These are phyloP conservation scores for Cynopterus sphinx DNA, from an alignment of 2,797 vertebrate species.

Conservation along the genomic window DNA sequence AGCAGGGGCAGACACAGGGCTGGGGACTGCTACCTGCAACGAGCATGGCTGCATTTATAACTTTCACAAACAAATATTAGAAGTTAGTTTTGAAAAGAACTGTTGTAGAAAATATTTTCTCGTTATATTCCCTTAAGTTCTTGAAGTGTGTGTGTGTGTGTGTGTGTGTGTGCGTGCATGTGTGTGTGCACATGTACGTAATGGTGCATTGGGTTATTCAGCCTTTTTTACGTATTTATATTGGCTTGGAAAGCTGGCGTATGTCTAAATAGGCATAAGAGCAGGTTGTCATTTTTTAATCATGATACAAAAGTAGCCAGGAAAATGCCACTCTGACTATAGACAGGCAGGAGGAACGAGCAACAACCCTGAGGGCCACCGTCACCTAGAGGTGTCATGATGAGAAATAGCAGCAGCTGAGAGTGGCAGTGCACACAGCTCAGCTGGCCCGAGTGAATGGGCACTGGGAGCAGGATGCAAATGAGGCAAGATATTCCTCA, in stretches of 20 bases:
- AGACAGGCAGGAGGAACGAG: neutral
- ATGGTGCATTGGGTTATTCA: neutral
- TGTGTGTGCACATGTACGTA: neutral
- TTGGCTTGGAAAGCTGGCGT: neutral
- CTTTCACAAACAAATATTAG: neutral
- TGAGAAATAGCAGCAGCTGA: neutral
- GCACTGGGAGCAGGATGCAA: too few relatives aligned
- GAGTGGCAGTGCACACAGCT: neutral
- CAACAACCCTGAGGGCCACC: neutral
- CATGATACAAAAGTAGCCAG: neutral
- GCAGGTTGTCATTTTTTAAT: neutral
- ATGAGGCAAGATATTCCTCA: neutral
- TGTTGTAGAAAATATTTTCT: neutral
- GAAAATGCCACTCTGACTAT: neutral
- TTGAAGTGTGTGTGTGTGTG: neutral
- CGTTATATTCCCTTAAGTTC: neutral
- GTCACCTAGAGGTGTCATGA: rapidly evolving
- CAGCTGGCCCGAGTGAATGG: rapidly evolving
- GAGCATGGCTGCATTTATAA: neutral
- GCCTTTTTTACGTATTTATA: neutral
- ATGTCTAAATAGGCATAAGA: neutral
- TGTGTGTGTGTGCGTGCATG: neutral
- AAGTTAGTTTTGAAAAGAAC: neutral
- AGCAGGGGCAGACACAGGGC: neutral
- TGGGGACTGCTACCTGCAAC: neutral